Evolutionary conservation across 2,797 vertebrate genomes (phyloP), one percentile per base, ranked within the genome.

Genomic region (Poecilia velifera): DNA sequence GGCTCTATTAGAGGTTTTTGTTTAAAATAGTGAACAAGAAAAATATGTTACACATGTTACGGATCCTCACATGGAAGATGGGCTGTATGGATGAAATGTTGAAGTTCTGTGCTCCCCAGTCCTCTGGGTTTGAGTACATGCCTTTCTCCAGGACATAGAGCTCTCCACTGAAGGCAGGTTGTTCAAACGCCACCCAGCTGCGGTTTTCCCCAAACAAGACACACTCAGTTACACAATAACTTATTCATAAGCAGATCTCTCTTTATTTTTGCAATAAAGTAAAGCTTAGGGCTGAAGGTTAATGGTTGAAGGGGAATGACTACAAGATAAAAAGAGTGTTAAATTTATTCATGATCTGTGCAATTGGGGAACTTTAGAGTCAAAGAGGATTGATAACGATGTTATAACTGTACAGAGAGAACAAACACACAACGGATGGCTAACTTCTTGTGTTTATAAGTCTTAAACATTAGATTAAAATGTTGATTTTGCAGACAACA

Each of bases 181-280:
- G 96, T 92, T 99, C 97, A 87, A 99, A 99, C 8, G 96, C 97
- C 86, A 99, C 96, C 98, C 98, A 99, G 31, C 98, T 99, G 88
- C 46, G 76, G 47, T 1, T 22, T 3, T 45, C 36, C 36, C 86
- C 45, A 81, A 16, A 81, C 3, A 85, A 6, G 12, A 34, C 18
- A 72, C 28, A 59, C 3, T 55, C 7, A 53, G 4, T 47, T 45
- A 36, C 22, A 46, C 39, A 14, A 34, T 59, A 31, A 49, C 43
- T 4, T 41, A 51, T 53, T 73, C 18, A n/a, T 13, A 13, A 73
- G 47, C 28, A 73, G 36, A 53, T 73, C 18, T 25, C 12, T 68
- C 20, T 39, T 25, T 66, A 66, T 22, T 39, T 39, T 66, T 39
- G 34, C 8, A 39, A 4, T 66, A 66, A 66, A 22, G 18, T 66